Evolutionary conservation across 2,888 invertebrate species (phyloP).

Genomic region (Amaurobius ferox): DNA sequence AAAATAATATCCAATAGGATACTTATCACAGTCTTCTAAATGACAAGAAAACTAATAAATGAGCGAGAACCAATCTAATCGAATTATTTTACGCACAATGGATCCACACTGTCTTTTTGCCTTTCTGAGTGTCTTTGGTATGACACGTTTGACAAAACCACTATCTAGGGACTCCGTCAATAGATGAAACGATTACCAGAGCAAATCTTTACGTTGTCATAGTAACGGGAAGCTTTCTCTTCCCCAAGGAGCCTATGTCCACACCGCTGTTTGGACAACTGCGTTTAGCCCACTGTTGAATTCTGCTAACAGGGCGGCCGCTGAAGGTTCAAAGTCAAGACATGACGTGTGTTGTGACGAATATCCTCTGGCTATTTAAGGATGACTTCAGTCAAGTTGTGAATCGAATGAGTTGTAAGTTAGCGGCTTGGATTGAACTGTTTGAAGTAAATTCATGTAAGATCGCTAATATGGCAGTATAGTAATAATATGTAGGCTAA

Average conservation of each 20-base stretch:
- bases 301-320: background rate
- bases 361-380: no score
- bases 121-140: background rate
- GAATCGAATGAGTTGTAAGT: no score
- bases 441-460: no score
- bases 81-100: background rate
- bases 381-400: no score
- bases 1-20: no score
- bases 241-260: slow-evolving; percentile 31
- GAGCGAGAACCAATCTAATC: background rate
- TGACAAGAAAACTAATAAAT: background rate
- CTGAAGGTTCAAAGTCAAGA: slow-evolving; percentile 9
- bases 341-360: background rate
- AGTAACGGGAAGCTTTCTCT: slow-evolving; percentile 45
- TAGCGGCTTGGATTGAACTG: no score
- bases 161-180: slow-evolving; percentile 16
- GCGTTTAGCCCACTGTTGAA: slow-evolving; percentile 12
- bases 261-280: slow-evolving; percentile 61
- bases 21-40: no score
- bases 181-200: slow-evolving; percentile 15
- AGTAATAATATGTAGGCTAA: no score
- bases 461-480: no score
- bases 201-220: slow-evolving; percentile 30
- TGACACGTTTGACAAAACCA: slow-evolving; percentile 14
- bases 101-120: background rate